phyloP scores from a whole-genome alignment of 1,140 invertebrate species.

The Nasonia giraulti region DNA sequence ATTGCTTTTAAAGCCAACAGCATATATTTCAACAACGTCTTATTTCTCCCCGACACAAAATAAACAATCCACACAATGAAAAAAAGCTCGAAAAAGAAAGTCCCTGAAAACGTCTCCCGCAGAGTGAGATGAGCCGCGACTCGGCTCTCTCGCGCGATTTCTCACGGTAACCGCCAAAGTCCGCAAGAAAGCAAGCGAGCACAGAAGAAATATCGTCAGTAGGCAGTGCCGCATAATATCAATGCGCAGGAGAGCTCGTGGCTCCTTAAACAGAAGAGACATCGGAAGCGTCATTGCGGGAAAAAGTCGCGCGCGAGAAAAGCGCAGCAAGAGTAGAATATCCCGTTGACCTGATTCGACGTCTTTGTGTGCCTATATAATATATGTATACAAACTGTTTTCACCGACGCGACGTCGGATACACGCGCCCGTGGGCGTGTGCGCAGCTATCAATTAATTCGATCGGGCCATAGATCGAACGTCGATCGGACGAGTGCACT shows the following conservation, averaged over 20 bases:
- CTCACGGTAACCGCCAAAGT: no score
- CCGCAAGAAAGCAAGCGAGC: not conserved
- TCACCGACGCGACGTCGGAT: no score
- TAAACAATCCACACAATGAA: no score
- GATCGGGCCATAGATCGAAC: slow-evolving; percentile 15
- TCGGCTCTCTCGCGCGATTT: no score
- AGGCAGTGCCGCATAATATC: not conserved
- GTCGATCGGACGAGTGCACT: slow-evolving; percentile 18
- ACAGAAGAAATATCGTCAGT: not conserved
- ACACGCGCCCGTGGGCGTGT: no score
- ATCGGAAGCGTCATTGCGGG: not conserved
- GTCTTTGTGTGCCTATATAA: not conserved
- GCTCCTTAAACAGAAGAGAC: slow-evolving; percentile 20
- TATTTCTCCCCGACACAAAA: no score
- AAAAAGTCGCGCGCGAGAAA: slow-evolving; percentile 11
- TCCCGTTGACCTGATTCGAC: slow-evolving; percentile 32
- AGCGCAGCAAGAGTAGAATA: slow-evolving; percentile 1
- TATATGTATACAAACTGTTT: not conserved
- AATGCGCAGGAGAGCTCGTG: not conserved
- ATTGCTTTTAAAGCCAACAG: no score
- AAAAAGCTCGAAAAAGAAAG: no score
- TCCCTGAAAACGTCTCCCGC: no score
- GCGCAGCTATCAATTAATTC: slow-evolving; percentile 8
- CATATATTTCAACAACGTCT: no score
- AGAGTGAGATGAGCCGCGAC: no score